Evolutionary conservation across 2,888 invertebrate species (phyloP).

Genomic region (Oeneis ivallda): DNA sequence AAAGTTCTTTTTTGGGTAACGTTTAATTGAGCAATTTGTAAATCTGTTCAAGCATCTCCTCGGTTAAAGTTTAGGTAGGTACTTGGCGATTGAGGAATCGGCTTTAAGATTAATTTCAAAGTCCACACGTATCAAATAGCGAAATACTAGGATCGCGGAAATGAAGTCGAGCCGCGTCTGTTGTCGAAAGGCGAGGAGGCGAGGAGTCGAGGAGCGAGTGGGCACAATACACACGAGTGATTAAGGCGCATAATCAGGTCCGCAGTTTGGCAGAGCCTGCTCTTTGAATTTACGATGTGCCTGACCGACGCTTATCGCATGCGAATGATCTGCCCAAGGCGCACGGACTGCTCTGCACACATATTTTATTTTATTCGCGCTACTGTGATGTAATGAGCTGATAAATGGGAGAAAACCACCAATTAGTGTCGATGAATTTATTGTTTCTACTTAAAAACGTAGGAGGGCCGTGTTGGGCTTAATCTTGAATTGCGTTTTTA

Average conservation of each 20-base stretch:
- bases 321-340: slow-evolving; percentile 81
- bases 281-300: slow-evolving; percentile 81
- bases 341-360: slow-evolving; percentile 74
- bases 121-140: background rate
- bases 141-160: slow-evolving; percentile 8
- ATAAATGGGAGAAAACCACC: slow-evolving; percentile 82
- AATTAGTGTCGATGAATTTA: slow-evolving; percentile 83
- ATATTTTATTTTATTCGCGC: slow-evolving; percentile 82
- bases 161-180: slow-evolving; percentile 7
- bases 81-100: too few species aligned
- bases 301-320: slow-evolving; percentile 81
- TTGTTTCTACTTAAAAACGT: slow-evolving; percentile 81
- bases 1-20: too few species aligned
- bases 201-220: slow-evolving; percentile 16
- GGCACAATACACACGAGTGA: slow-evolving; percentile 60
- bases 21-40: too few species aligned
- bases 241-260: slow-evolving; percentile 79
- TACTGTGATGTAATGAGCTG: slow-evolving; percentile 83
- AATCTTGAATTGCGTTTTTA: slow-evolving; percentile 76
- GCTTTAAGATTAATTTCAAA: background rate
- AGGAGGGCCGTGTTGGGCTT: slow-evolving; percentile 73
- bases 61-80: too few species aligned
- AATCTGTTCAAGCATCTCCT: too few species aligned
- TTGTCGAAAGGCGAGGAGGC: slow-evolving; percentile 9
- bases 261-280: slow-evolving; percentile 77